Percentiles rank a stretch among this genome's conserved stretches.
phyloP scores from a whole-genome alignment of 2,888 invertebrate species.

The Ochropleura leucogaster region DNA sequence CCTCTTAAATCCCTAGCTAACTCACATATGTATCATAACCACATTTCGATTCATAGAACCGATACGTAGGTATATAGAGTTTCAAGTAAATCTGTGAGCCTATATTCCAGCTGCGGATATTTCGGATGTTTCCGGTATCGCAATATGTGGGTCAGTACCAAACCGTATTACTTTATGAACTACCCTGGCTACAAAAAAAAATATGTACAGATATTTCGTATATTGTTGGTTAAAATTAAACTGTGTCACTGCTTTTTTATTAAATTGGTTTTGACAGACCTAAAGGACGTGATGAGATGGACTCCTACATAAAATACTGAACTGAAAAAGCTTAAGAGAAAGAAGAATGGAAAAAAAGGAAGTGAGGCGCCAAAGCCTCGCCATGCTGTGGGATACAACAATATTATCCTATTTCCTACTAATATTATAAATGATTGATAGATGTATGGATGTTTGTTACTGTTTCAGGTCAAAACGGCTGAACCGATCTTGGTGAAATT shows the following conservation, averaged over 20 bases:
- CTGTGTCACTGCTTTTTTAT: not conserved
- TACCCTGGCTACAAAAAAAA: not conserved
- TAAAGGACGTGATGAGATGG: not conserved
- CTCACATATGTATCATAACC: not conserved
- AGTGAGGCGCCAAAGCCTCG: too few relatives aligned
- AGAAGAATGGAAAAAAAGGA: not conserved
- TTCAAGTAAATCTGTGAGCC: constrained; percentile 34
- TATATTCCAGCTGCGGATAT: constrained; percentile 45
- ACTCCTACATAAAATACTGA: not conserved
- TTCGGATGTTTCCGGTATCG: constrained; percentile 39
- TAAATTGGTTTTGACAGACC: not conserved
- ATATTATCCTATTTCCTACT: too few relatives aligned
- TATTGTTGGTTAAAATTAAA: not conserved
- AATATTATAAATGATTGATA: too few relatives aligned
- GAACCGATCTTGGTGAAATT: too few relatives aligned
- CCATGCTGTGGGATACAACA: too few relatives aligned
- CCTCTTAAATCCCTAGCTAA: not conserved
- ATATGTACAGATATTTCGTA: not conserved
- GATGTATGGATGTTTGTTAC: too few relatives aligned
- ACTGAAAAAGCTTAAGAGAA: not conserved
- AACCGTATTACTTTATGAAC: constrained; percentile 33
- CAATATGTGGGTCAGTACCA: constrained; percentile 35
- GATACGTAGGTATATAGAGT: not conserved
- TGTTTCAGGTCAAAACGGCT: too few relatives aligned
- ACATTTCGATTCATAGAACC: constrained; percentile 17